Conservation (phyloP, 2,113 vertebrate genomes). For the Tragulus kanchil region DNA sequence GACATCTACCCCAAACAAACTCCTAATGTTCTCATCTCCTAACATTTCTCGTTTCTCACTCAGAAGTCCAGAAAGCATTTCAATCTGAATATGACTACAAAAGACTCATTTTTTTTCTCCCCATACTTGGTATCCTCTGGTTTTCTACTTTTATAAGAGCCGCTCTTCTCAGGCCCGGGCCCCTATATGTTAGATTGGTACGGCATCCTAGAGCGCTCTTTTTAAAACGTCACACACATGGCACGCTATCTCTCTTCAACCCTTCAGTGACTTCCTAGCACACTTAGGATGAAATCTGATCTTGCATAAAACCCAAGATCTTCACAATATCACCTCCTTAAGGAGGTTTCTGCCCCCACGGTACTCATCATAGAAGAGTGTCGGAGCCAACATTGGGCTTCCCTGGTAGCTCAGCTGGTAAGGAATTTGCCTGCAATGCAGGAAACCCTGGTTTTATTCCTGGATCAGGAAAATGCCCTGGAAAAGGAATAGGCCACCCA, state of each 20-base stretch:
- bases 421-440: no score
- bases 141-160: neutral
- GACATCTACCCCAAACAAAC: neutral
- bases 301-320: neutral
- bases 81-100: neutral
- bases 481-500: no score
- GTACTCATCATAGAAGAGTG: neutral
- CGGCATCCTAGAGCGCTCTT: neutral
- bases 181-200: neutral
- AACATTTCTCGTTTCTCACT: neutral
- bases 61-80: slow-evolving; percentile 23
- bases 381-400: no score
- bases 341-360: neutral
- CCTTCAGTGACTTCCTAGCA: neutral
- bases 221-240: neutral
- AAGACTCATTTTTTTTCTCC: neutral
- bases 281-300: neutral
- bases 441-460: no score
- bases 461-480: no score
- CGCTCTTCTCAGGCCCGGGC: neutral
- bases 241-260: neutral
- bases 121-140: neutral
- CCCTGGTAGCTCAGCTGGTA: no score
- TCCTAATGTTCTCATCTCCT: neutral
- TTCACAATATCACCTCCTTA: neutral